Conservation (phyloP, 2,797 vertebrate genomes). For the Myripristis murdjan region DNA sequence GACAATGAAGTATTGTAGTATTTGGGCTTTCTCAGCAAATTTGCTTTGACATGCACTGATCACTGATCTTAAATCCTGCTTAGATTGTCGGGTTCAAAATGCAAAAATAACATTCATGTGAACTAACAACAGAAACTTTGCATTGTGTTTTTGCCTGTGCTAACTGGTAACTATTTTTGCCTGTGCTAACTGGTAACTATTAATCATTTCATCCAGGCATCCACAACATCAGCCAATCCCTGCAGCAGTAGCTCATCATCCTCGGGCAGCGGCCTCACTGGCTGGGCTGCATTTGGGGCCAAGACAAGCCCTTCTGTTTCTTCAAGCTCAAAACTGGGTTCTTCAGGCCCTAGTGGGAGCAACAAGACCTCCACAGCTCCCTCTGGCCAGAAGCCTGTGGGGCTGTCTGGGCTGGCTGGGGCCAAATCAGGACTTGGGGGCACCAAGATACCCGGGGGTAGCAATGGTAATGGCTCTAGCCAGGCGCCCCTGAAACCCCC, state of each 20-base stretch:
- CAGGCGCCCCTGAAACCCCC: slow-evolving; percentile 89
- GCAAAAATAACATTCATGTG: not conserved
- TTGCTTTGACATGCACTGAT: too few relatives aligned
- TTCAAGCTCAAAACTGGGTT: slow-evolving; percentile 89
- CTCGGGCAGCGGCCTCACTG: slow-evolving; percentile 92
- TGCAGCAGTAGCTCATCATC: slow-evolving; percentile 87
- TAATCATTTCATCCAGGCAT: slow-evolving; percentile 80
- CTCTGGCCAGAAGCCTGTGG: slow-evolving; percentile 90
- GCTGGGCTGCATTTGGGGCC: slow-evolving; percentile 96
- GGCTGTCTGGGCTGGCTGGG: slow-evolving; percentile 89
- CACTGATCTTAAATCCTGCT: too few relatives aligned
- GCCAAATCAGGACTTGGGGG: slow-evolving; percentile 89
- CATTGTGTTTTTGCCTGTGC: not conserved
- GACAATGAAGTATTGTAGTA: too few relatives aligned
- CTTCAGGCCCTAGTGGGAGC: slow-evolving; percentile 83
- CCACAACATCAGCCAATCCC: slow-evolving; percentile 89
- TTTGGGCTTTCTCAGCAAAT: too few relatives aligned
- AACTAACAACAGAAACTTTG: not conserved
- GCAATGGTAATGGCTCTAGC: slow-evolving; percentile 81
- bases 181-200: not conserved
- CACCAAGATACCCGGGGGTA: slow-evolving; percentile 86
- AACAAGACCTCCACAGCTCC: slow-evolving; percentile 88
- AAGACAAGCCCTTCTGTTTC: slow-evolving; percentile 91
- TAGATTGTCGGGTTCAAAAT: not conserved
- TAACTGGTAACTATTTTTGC: not conserved